Base-by-base conservation (phyloP, 2,888 invertebrate species). In the Anthophora plumipes region DNA sequence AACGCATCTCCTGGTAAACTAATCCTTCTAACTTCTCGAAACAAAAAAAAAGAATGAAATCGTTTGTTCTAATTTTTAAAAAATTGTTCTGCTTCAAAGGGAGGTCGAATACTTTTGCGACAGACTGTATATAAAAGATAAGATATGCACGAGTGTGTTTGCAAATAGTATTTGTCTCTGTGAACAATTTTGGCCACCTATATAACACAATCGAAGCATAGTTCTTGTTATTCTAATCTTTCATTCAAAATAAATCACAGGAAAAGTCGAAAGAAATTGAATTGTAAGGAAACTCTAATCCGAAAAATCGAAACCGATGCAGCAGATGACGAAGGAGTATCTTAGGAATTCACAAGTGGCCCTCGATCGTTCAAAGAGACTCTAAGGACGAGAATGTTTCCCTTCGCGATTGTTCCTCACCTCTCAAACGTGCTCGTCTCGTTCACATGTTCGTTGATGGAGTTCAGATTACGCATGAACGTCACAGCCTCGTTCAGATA, bases 401-500 rank as follows among this genome's bases (percentile, higher is more conserved):
- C 46, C 17, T 57, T 66, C 17, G 31, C 54, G 25, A 50, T 59
- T 48, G 50, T 63, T 61, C 8, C 77, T 79, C 64, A 79, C 77
- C 85, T 86, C 6, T 86, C 83, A 31, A 85, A 78, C 72, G 67
- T 70, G 17, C 78, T 79, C 22, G 77, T 69, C 37, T 84, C 85
- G 85, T 79, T 91, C 78, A 88, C 86, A 85, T 86, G 90, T 82
- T 91, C 90, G 83, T 89, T 91, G 72, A 90, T 86, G 75, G 89
- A 87, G 85, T 91, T 91, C 82, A 91, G 85, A 82, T 91, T 91
- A 82, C 90, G 88, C 87, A 91, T 91, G 57, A 91, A 91, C 20
- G 80, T 86, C 37, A 88, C 82, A 31, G 91, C 91, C 72, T 91
- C 90, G 50, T 84, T 87, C 1, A 91, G 71, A 50, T 91, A 91